Conservation (phyloP, 2,888 invertebrate species). For the Isoperla grammatica region DNA sequence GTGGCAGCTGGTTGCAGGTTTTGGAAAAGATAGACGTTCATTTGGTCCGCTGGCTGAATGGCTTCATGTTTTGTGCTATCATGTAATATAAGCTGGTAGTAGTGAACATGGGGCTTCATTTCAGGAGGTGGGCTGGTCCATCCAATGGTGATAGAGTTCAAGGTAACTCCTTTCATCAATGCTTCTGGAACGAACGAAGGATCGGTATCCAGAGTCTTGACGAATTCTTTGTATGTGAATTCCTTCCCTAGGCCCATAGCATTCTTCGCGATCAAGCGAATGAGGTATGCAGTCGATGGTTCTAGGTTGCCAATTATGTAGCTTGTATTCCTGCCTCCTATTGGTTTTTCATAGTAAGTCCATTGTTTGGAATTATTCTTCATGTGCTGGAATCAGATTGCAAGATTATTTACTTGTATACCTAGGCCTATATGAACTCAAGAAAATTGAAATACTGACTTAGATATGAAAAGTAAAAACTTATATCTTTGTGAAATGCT, state of each 20-base stretch:
- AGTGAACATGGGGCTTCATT: conserved; percentile 65
- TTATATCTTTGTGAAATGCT: too few relatives aligned
- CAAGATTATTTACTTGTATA: background rate
- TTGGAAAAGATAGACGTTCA: conserved; percentile 71
- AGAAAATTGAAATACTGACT: too few relatives aligned
- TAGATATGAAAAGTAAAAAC: too few relatives aligned
- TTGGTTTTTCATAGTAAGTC: conserved; percentile 53
- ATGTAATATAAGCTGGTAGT: conserved; percentile 56
- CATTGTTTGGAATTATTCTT: conserved; percentile 51
- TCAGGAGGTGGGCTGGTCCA: conserved; percentile 65
- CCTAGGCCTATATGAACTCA: too few relatives aligned
- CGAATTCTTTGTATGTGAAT: conserved; percentile 49
- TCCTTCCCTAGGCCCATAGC: conserved; percentile 54
- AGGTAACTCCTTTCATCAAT: conserved; percentile 62
- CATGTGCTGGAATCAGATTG: conserved; percentile 49
- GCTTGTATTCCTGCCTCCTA: conserved; percentile 59
- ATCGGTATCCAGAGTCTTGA: conserved; percentile 54
- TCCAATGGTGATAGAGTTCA: conserved; percentile 73
- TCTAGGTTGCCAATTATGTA: conserved; percentile 61
- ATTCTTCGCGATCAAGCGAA: conserved; percentile 64
- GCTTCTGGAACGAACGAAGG: conserved; percentile 66
- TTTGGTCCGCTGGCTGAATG: conserved; percentile 58
- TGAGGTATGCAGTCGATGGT: conserved; percentile 59
- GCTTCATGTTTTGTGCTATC: conserved; percentile 45
- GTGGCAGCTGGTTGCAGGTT: conserved; percentile 72